These are phyloP conservation scores for Atherix ibis DNA, from an alignment of 2,888 invertebrate species.

Conservation along the genomic window DNA sequence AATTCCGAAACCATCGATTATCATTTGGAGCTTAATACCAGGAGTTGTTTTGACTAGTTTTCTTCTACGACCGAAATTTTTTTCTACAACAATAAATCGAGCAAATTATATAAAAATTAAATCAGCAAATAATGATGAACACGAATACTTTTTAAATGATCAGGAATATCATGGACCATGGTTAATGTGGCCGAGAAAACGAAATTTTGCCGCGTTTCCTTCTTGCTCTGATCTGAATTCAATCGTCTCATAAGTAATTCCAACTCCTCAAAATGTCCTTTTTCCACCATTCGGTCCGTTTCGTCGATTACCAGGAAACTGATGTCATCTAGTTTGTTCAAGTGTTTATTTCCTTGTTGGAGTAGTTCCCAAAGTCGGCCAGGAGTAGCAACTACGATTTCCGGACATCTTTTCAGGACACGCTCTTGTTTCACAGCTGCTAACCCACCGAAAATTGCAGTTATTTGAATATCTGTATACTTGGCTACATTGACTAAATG, in stretches of 20 bases:
- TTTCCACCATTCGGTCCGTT: constrained; percentile 96
- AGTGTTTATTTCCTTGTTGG: constrained; percentile 58
- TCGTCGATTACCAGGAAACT: constrained; percentile 93
- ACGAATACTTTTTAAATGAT: constrained; percentile 44
- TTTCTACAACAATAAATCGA: not conserved
- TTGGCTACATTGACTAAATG: constrained; percentile 68
- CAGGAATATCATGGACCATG: constrained; percentile 71
- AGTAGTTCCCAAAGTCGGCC: constrained; percentile 93
- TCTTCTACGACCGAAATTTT: constrained; percentile 21
- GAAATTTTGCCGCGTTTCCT: constrained; percentile 67
- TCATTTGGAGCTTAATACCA: constrained; percentile 56
- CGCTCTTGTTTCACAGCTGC: constrained; percentile 87
- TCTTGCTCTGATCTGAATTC: constrained; percentile 48
- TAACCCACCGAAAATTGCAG: constrained; percentile 86
- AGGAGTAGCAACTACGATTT: constrained; percentile 93
- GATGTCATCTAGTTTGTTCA: constrained; percentile 53
- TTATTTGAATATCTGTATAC: constrained; percentile 56
- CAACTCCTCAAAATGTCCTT: constrained; percentile 88
- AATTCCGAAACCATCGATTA: constrained; percentile 69
- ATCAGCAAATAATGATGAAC: not conserved
- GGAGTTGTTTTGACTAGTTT: constrained; percentile 49
- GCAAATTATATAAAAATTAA: not conserved
- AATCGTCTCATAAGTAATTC: constrained; percentile 62
- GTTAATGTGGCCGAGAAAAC: constrained; percentile 96
- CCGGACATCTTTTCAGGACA: constrained; percentile 64